These are phyloP conservation scores for Harlomillsia oculata DNA, from an alignment of 1,140 invertebrate genomes.

Conservation along the genomic window DNA sequence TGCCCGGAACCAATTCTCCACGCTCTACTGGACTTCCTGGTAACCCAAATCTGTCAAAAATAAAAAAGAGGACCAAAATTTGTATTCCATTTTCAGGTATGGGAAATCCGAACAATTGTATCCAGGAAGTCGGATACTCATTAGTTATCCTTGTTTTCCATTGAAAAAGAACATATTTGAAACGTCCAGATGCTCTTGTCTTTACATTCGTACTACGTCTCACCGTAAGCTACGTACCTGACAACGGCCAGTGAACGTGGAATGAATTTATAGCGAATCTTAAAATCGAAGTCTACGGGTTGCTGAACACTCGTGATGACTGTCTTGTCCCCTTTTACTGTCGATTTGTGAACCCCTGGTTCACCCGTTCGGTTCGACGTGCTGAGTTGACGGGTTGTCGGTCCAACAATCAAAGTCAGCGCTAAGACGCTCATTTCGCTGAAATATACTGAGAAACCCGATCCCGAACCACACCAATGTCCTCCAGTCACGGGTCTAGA, in stretches of 20 bases:
- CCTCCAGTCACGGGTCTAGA: slow-evolving; percentile 34
- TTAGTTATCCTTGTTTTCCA: no score
- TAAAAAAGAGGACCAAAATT: no score
- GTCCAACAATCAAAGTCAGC: slow-evolving; percentile 27
- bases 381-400: neutral
- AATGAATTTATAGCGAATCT: slow-evolving; percentile 65
- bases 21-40: slow-evolving; percentile 41
- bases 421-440: slow-evolving; percentile 33
- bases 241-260: slow-evolving; percentile 63
- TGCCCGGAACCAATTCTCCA: slow-evolving; percentile 74
- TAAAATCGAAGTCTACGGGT: slow-evolving; percentile 36
- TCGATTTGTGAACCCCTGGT: slow-evolving; percentile 10
- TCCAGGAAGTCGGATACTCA: no score
- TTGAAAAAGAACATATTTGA: neutral
- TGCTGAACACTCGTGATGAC: slow-evolving; percentile 19
- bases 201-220: neutral
- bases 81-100: no score
- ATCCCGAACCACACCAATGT: slow-evolving; percentile 33
- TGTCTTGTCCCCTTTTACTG: slow-evolving; percentile 17
- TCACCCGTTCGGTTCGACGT: neutral
- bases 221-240: slow-evolving; percentile 49
- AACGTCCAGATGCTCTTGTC: neutral
- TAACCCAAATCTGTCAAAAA: slow-evolving; percentile 18
- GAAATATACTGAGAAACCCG: slow-evolving; percentile 32
- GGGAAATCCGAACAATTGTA: no score